Evolutionary conservation across 2,113 vertebrate species (phyloP).

Genomic region (Bettongia penicillata): DNA sequence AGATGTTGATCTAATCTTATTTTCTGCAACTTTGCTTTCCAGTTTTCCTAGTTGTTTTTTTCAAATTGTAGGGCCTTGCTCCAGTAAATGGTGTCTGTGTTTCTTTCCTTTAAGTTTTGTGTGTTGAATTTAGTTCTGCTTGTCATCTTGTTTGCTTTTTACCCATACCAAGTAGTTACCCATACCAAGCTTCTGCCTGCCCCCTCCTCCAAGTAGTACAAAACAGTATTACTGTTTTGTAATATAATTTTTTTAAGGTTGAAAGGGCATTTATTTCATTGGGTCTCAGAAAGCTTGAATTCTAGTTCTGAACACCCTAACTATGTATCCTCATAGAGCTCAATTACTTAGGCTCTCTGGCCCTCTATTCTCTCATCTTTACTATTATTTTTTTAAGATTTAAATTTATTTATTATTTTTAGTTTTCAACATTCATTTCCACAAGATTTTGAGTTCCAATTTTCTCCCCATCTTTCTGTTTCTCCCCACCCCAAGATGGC

Average conservation of each 20-base stretch:
- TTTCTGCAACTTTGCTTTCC: background rate
- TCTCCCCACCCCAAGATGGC: too few species aligned
- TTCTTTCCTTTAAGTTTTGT: background rate
- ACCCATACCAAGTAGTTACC: too few species aligned
- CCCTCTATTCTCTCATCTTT: background rate
- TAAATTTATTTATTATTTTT: too few species aligned
- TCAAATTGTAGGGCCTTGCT: background rate
- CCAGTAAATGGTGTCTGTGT: background rate
- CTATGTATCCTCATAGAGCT: background rate
- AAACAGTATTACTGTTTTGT: too few species aligned
- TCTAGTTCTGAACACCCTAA: background rate
- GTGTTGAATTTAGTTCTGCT: background rate
- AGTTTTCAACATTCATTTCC: too few species aligned
- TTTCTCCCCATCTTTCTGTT: too few species aligned
- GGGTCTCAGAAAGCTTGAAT: background rate
- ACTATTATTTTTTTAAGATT: background rate
- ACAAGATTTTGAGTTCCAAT: too few species aligned
- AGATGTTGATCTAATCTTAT: background rate
- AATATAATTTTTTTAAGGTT: too few species aligned
- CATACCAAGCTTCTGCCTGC: too few species aligned
- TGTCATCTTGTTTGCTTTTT: background rate
- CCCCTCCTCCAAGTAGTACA: too few species aligned
- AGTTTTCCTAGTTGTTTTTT: background rate
- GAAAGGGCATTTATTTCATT: background rate
- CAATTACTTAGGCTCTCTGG: background rate